Percentiles rank a stretch among this genome's conserved stretches.
Conservation (phyloP, 2,888 invertebrate genomes). For the Penaeus monodon region DNA sequence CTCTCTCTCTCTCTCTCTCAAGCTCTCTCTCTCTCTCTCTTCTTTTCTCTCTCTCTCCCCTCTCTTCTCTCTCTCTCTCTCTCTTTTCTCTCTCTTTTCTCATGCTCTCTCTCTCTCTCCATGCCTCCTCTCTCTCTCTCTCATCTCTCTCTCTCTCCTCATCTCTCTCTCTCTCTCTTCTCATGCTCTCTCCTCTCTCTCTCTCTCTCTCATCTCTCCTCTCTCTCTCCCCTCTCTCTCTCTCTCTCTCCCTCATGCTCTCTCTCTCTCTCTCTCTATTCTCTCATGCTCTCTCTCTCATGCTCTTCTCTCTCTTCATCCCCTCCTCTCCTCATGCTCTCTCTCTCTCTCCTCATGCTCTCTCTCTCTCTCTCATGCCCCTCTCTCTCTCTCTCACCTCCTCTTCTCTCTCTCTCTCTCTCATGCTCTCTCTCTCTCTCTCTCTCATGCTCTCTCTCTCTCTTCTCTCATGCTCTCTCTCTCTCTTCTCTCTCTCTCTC, state of each 20-base stretch:
- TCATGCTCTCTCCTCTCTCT: background rate
- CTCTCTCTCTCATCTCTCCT: background rate
- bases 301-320: background rate
- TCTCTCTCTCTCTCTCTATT: too few relatives aligned
- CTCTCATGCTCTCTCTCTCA: too few relatives aligned
- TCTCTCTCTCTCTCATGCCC: background rate
- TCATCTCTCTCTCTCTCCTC: too few relatives aligned
- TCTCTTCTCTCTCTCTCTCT: too few relatives aligned
- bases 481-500: too few relatives aligned
- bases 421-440: background rate
- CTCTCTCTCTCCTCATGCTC: background rate
- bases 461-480: slow-evolving; percentile 4
- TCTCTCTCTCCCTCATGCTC: too few relatives aligned
- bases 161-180: too few relatives aligned
- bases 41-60: background rate
- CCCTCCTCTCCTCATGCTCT: background rate
- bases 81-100: slow-evolving; percentile 17
- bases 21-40: background rate
- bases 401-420: slow-evolving; percentile 29
- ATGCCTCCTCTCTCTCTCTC: too few relatives aligned
- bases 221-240: background rate
- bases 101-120: too few relatives aligned
- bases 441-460: background rate
- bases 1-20: slow-evolving; percentile 8
- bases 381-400: background rate